Evolutionary conservation across 2,797 vertebrate species (phyloP).

Genomic region (Hephaestus fuliginosus): DNA sequence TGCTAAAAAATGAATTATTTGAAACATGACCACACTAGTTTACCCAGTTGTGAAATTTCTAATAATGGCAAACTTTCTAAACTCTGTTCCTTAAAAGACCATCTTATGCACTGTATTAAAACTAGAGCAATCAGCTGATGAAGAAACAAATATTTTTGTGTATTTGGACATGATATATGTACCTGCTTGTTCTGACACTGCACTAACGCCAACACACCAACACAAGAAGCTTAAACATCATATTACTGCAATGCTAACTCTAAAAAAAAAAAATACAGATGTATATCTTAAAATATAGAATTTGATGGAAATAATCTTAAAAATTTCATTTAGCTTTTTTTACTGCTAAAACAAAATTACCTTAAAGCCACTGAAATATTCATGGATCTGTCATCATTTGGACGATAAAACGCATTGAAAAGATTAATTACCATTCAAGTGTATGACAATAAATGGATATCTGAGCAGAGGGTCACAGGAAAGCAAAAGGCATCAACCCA

Average conservation of each 20-base stretch:
- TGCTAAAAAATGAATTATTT: not conserved
- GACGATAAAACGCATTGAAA: constrained; percentile 45
- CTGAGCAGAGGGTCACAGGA: constrained; percentile 58
- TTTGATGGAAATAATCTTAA: not conserved
- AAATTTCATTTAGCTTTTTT: not conserved
- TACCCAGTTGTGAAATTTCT: no score
- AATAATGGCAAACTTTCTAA: not conserved
- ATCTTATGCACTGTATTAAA: not conserved
- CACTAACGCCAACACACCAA: not conserved
- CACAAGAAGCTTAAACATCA: not conserved
- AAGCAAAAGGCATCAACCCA: constrained; percentile 60
- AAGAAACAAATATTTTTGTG: not conserved
- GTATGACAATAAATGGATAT: constrained; percentile 72
- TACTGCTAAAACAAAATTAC: constrained; percentile 3
- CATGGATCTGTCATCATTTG: constrained; percentile 57
- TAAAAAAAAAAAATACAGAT: not conserved
- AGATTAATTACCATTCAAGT: constrained; percentile 69
- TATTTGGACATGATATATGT: not conserved
- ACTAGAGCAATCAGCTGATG: not conserved
- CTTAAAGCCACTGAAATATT: constrained; percentile 66
- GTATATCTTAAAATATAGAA: not conserved
- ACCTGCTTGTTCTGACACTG: not conserved
- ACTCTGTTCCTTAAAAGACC: not conserved
- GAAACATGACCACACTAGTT: not conserved
- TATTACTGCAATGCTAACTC: not conserved